Evolutionary conservation across 64 coral and sea anemone genomes (phyloP), one percentile per base, ranked within the genome.

Genomic region (Porites lutea): DNA sequence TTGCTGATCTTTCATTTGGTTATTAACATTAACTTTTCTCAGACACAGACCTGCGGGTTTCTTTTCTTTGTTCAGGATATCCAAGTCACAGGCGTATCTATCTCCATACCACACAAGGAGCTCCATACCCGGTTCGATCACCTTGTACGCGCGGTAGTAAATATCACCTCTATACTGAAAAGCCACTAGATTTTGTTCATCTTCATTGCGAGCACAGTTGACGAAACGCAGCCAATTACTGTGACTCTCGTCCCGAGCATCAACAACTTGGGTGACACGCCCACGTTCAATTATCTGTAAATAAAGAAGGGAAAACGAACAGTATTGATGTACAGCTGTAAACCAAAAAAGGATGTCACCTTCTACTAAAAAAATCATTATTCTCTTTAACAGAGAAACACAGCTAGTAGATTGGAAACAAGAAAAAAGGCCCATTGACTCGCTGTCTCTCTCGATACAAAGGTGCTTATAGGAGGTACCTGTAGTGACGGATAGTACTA

Each of bases 161-260:
- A 94, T 94, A 57, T 82, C 82, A 13, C 92, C 92, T 11, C 88
- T 86, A 58, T 89, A 94, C 70, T 94, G 92, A 19, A 94, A 94
- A 50, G 92, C 92, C 13, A 94, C 78, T 13, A 94, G 86, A 82
- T 94, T 94, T 64, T 94, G 92, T 58, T 94, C 92, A 51, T 94
- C 92, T 66, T 94, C 92, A 76, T 89, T 87, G 12, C 92, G 92
- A 57, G 92, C 92, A 83, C 92, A 94, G 67, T 94, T 94, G 46
- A 94, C 88, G 59, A 94, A 94, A 3, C 92, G 87, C 44, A 94
- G 72, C 92, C 92, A 94, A 48, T 94, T 94, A 4, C 86, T 81
- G 62, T 89, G 27, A 48, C 75, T 83, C 57, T 94, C 86, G 37
- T 83, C 92, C 12, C 88, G 79, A 19, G 86, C 92, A 65, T 94